A percentile compares a stretch with the other conserved stretches of the same genome.
Conservation (phyloP, 1,140 invertebrate species). For the Neotoxoptera formosana region DNA sequence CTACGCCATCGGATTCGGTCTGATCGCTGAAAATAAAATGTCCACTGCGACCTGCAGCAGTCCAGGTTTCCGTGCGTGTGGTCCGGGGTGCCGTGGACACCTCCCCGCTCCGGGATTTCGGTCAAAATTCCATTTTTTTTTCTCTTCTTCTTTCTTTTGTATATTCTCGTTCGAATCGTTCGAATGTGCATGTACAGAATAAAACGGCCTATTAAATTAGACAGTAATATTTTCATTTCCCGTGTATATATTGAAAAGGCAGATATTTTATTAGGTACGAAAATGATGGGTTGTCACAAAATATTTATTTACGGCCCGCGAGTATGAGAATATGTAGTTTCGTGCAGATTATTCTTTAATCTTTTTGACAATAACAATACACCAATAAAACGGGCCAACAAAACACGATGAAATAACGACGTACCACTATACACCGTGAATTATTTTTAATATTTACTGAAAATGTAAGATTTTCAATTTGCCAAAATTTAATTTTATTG, state of each 20-base stretch:
- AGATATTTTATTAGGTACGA: not conserved
- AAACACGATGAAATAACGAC: too few relatives aligned
- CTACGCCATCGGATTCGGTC: not conserved
- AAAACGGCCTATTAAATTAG: not conserved
- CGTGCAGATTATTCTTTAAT: not conserved
- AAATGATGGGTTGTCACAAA: not conserved
- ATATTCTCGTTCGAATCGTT: not conserved
- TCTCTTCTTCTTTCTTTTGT: not conserved
- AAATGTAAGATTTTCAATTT: not conserved
- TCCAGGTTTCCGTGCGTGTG: not conserved
- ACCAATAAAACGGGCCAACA: not conserved
- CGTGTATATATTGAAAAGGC: not conserved
- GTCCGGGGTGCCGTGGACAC: not conserved
- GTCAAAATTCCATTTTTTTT: not conserved
- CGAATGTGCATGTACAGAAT: accelerated
- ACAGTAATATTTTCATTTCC: not conserved
- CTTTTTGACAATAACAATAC: not conserved
- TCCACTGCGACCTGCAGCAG: not conserved
- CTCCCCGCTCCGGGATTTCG: not conserved
- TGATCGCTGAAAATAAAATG: not conserved
- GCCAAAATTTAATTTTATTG: not conserved
- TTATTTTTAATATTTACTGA: not conserved
- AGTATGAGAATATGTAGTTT: not conserved
- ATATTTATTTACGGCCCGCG: not conserved
- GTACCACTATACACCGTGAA: too few relatives aligned